Evolutionary conservation across 1,140 invertebrate genomes (phyloP).

Genomic region (Aphelinus atriplicis): DNA sequence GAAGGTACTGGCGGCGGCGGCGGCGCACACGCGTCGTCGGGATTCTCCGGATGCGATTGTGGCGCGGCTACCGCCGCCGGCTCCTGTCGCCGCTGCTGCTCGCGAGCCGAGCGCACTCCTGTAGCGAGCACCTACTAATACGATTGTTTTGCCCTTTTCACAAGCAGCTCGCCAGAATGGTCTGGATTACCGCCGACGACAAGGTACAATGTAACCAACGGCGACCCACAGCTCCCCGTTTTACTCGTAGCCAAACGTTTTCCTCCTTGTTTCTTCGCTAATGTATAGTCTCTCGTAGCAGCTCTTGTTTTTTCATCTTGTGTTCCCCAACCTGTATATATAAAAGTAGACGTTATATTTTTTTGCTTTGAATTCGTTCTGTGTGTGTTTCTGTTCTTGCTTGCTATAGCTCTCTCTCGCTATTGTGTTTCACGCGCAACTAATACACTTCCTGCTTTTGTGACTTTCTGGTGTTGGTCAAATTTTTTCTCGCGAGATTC

Average conservation of each 20-base stretch:
- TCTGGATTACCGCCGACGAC: conserved; percentile 64
- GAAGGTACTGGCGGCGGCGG: no score
- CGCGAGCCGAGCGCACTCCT: conserved; percentile 19
- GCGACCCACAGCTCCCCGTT: background rate
- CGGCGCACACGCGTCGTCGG: no score
- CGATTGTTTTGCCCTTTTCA: conserved; percentile 61
- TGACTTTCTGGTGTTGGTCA: no score
- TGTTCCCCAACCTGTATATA: background rate
- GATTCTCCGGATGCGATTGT: background rate
- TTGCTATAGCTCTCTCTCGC: no score
- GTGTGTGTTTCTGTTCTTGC: no score
- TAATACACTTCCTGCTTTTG: no score
- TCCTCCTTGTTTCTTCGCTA: conserved; percentile 23
- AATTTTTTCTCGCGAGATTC: no score
- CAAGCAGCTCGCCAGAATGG: conserved; percentile 64
- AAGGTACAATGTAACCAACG: conserved; percentile 52
- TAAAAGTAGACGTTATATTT: background rate
- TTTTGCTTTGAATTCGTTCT: no score
- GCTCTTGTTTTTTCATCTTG: background rate
- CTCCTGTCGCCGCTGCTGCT: conserved; percentile 3
- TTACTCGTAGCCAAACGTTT: background rate
- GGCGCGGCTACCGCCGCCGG: conserved; percentile 2
- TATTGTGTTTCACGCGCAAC: no score
- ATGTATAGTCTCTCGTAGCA: conserved; percentile 8
- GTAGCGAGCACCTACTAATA: conserved; percentile 52